These are phyloP conservation scores for Drosophila jambulina DNA, from an alignment of 1,140 invertebrate genomes.

Conservation along the genomic window DNA sequence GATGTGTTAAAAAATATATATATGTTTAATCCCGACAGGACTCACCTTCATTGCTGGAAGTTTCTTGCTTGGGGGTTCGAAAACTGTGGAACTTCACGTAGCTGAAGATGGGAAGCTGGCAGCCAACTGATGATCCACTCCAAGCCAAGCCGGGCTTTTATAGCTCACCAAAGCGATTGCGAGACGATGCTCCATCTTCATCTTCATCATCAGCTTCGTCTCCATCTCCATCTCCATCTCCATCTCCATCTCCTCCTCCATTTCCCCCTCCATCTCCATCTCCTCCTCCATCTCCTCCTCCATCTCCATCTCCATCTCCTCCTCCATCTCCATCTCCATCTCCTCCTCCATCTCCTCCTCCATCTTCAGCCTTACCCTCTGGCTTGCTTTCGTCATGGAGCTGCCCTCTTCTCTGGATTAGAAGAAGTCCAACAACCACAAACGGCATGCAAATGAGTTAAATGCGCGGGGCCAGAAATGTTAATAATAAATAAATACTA, in stretches of 20 bases:
- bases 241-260: too few species aligned
- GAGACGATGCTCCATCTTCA: slow-evolving; percentile 27
- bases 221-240: not conserved
- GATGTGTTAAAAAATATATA: not conserved
- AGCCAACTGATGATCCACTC: slow-evolving; percentile 65
- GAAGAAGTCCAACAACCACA: slow-evolving; percentile 25
- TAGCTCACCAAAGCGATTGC: slow-evolving; percentile 39
- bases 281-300: not conserved
- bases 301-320: too few species aligned
- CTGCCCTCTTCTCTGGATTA: slow-evolving; percentile 14
- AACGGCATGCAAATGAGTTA: slow-evolving; percentile 41
- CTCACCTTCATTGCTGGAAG: slow-evolving; percentile 78
- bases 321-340: not conserved
- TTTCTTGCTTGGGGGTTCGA: slow-evolving; percentile 75
- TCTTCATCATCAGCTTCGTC: not conserved
- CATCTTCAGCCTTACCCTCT: not conserved
- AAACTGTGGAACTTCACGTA: slow-evolving; percentile 76
- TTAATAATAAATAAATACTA: slow-evolving; percentile 55
- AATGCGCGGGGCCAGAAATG: slow-evolving; percentile 36
- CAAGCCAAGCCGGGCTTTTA: slow-evolving; percentile 43
- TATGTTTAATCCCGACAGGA: not conserved
- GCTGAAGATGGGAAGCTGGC: slow-evolving; percentile 59
- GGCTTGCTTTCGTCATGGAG: slow-evolving; percentile 35
- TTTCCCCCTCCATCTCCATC: not conserved
- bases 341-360: too few species aligned